Evolutionary conservation across 2,797 vertebrate species (phyloP).

Genomic region (Tarsius wallacei): DNA sequence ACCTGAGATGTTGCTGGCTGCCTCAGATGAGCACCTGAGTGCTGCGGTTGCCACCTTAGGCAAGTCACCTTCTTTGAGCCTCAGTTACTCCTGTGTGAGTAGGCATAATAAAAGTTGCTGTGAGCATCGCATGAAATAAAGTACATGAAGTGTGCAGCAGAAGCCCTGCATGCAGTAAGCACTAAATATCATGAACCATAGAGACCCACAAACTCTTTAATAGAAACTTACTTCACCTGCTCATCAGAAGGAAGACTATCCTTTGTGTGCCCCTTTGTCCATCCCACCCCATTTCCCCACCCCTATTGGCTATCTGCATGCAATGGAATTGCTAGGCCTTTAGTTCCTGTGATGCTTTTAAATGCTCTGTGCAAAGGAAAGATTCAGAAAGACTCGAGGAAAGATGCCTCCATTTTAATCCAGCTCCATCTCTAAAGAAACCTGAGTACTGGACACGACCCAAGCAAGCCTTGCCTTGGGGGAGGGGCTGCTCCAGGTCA

Average conservation of each 20-base stretch:
- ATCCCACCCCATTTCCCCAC: too few relatives aligned
- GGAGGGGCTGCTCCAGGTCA: background rate
- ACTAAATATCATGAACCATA: background rate
- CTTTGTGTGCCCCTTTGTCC: background rate
- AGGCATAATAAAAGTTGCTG: background rate
- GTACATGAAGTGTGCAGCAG: background rate
- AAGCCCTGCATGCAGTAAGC: background rate
- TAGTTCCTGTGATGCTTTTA: background rate
- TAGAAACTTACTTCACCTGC: background rate
- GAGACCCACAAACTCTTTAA: background rate
- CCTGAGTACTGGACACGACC: background rate
- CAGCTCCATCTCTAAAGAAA: background rate
- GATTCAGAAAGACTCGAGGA: background rate
- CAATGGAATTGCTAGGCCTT: background rate
- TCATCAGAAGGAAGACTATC: background rate
- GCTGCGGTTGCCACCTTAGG: background rate
- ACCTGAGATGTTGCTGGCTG: background rate
- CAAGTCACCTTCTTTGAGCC: background rate
- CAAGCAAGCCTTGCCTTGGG: background rate
- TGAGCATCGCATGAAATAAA: background rate
- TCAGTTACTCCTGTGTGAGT: background rate
- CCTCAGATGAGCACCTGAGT: background rate
- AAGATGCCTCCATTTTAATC: background rate
- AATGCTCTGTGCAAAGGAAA: background rate
- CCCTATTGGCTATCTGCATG: rapidly evolving